Conservation (phyloP, 2,797 vertebrate genomes). For the Epinephelus coioides region DNA sequence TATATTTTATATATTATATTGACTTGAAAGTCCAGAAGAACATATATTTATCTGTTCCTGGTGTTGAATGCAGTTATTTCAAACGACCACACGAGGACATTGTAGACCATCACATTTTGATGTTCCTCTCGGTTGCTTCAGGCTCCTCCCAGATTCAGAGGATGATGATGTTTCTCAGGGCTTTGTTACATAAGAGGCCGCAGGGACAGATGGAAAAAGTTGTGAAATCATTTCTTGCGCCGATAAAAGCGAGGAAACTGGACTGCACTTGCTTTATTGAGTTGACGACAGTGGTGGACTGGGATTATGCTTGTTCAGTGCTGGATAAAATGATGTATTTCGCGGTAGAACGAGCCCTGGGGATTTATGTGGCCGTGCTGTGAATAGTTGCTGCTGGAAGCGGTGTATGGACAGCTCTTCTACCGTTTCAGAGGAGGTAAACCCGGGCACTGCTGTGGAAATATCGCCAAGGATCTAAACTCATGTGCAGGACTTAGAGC, state of each 20-base stretch:
- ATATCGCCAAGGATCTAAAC: slow-evolving; percentile 81
- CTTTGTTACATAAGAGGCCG: slow-evolving; percentile 67
- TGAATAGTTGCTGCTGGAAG: slow-evolving; percentile 52
- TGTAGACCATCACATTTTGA: slow-evolving; percentile 61
- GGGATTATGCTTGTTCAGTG: too few species aligned
- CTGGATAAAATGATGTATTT: too few species aligned
- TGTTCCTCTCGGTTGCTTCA: background rate
- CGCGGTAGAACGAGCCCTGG: too few species aligned
- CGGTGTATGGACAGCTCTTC: slow-evolving; percentile 73
- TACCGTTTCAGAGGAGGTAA: slow-evolving; percentile 81
- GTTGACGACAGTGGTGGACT: too few species aligned
- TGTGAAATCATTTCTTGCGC: too few species aligned
- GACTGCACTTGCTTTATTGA: too few species aligned
- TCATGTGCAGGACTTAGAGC: slow-evolving; percentile 70
- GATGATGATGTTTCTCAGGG: slow-evolving; percentile 22
- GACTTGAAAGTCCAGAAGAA: background rate
- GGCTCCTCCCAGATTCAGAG: slow-evolving; percentile 59
- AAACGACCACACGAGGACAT: slow-evolving; percentile 64
- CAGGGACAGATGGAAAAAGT: too few species aligned
- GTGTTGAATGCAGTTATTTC: slow-evolving; percentile 32
- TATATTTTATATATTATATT: background rate
- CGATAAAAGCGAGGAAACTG: too few species aligned
- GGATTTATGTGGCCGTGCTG: too few species aligned
- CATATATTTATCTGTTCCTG: background rate
- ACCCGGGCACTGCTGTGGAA: slow-evolving; percentile 75